Conservation (phyloP, 2,888 invertebrate genomes). For the Phlogophora meticulosa region DNA sequence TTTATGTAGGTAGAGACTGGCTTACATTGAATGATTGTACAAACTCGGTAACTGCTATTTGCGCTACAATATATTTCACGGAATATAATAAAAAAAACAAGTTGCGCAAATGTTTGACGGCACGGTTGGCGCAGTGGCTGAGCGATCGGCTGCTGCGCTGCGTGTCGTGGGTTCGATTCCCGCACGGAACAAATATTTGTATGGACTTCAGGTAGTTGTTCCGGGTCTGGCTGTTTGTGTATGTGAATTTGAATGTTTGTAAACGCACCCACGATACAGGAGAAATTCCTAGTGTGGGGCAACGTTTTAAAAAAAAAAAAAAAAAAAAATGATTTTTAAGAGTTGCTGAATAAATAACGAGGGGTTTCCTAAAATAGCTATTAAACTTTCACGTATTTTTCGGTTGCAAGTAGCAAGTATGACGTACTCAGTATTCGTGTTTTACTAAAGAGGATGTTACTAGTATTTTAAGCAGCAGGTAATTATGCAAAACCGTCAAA, state of each 20-base stretch:
- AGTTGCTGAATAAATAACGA: constrained; percentile 4
- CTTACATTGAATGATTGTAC: not conserved
- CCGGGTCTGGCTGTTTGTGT: no score
- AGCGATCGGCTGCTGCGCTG: no score
- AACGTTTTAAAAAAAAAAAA: no score
- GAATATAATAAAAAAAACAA: constrained; percentile 8
- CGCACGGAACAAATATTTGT: no score
- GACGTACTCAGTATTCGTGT: constrained; percentile 87
- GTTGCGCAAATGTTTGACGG: constrained; percentile 5
- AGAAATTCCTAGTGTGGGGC: no score
- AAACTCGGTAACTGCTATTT: not conserved
- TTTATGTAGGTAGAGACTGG: not conserved
- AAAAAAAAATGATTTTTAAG: no score
- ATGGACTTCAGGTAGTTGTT: no score
- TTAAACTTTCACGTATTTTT: constrained; percentile 45
- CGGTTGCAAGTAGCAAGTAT: constrained; percentile 83
- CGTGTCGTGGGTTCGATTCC: no score
- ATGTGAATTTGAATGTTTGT: no score
- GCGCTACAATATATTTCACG: not conserved
- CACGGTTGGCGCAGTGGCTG: no score
- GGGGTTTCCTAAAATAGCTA: constrained; percentile 26
- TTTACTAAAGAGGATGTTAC: constrained; percentile 80
- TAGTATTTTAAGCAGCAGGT: constrained; percentile 26
- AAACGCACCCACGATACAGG: no score
- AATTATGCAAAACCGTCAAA: constrained; percentile 13